Percentiles rank a stretch among this genome's conserved stretches.
These are phyloP conservation scores for Tor tambroides DNA, from an alignment of 2,113 vertebrate species.

Conservation along the genomic window DNA sequence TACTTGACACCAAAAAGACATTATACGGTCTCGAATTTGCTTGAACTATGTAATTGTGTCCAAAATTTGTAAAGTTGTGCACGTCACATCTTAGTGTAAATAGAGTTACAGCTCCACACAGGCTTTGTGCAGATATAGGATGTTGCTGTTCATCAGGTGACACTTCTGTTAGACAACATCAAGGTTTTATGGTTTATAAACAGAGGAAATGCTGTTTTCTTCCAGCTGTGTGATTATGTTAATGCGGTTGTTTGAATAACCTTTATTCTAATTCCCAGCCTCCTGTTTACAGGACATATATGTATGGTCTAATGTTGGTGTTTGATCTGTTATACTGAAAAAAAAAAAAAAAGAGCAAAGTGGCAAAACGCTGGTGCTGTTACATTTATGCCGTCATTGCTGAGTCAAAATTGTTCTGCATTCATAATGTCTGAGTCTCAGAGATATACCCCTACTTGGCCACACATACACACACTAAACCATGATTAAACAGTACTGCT, in stretches of 20 bases:
- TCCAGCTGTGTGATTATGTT: background rate
- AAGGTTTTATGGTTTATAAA: background rate
- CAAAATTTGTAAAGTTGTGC: no score
- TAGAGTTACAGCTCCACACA: background rate
- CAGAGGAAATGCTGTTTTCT: background rate
- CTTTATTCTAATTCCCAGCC: conserved; percentile 27
- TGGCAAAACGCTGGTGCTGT: background rate
- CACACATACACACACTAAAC: background rate
- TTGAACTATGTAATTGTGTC: background rate
- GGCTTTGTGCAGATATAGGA: conserved; percentile 18
- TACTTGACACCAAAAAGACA: background rate
- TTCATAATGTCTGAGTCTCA: background rate
- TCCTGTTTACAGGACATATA: background rate
- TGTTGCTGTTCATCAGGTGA: background rate
- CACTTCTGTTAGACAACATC: background rate
- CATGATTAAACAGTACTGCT: background rate
- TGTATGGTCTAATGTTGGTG: conserved; percentile 1
- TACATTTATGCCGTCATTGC: background rate
- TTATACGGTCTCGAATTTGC: background rate
- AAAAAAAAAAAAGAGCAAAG: background rate
- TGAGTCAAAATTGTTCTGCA: background rate
- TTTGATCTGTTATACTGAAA: background rate
- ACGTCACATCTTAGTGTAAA: background rate
- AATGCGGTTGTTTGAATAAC: background rate
- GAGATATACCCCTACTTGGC: background rate